Evolutionary conservation across 2,888 invertebrate genomes (phyloP), one percentile per base, ranked within the genome.

Genomic region (Cheilosia vulpina): DNA sequence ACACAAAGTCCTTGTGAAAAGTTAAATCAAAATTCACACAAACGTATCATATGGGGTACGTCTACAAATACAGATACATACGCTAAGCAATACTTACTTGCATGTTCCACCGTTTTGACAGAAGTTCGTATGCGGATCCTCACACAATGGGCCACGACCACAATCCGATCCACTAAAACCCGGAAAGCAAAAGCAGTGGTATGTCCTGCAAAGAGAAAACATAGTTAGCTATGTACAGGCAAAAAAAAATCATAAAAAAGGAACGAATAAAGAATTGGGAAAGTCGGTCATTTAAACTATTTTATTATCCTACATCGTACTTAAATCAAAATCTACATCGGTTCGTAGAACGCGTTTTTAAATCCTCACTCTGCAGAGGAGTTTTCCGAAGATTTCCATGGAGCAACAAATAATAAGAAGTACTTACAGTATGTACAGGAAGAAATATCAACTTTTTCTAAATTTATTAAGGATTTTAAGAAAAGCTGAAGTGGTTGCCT

Each of bases 31-130:
- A 62, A 69, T 62, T 66, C 57, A n/a, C 43, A 60, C 71, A 47
- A 5, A 69, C 24, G 38, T 15, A 13, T 52, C 45, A n/a, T 17
- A 24, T 53, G 41, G 15, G 62, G 45, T 47, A 27, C 24, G 24
- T 31, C 34, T 17, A 19, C 4, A 7, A 15, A 68, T 41, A 38
- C 9, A 38, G 31, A 38, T 43, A 63, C 9, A 38, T 43, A 63
- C 9, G 17, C 52, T 76, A 17, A 43, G 55, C 21, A 41, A 47
- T 87, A 92, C 92, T 92, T 94, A 97, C 97, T 96, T 95, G 95
- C 98, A 98, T 63, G 94, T 95, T 82, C 96, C 97, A 45, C 96
- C 96, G 89, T 97, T 97, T 91, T 95, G 94, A 92, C 98, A 98
- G 90, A 95, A 94, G 89, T 93, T 93, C 78, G 93, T 93, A 79